A percentile compares a stretch with the other conserved stretches of the same genome.
These are phyloP conservation scores for Bombus sylvicola DNA, from an alignment of 1,140 invertebrate genomes.

Conservation along the genomic window DNA sequence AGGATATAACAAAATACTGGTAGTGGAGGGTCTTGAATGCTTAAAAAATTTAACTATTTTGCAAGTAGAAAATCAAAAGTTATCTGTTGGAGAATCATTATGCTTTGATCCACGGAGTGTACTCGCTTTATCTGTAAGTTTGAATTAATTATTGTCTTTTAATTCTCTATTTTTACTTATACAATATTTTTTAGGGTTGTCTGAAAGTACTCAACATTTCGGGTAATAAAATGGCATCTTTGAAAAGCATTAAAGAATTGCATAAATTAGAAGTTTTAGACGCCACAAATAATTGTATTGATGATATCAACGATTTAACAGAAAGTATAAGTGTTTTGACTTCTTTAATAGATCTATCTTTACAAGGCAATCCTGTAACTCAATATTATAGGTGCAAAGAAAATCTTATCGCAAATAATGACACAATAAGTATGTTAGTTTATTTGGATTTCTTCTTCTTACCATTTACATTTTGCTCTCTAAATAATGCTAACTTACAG, in stretches of 20 bases:
- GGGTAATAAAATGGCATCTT: constrained; percentile 80
- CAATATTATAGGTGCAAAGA: constrained; percentile 85
- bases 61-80: constrained; percentile 87
- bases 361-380: constrained; percentile 86
- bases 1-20: constrained; percentile 86
- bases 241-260: constrained; percentile 79
- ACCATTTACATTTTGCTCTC: background rate
- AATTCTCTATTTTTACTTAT: background rate
- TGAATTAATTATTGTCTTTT: background rate
- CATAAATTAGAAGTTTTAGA: constrained; percentile 78
- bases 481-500: constrained; percentile 63
- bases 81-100: constrained; percentile 83
- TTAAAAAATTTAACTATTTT: constrained; percentile 85
- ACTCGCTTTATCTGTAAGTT: constrained; percentile 84
- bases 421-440: constrained; percentile 82
- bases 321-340: constrained; percentile 82
- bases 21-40: constrained; percentile 87
- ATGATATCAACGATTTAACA: constrained; percentile 81
- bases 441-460: background rate
- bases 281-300: constrained; percentile 82
- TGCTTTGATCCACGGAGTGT: constrained; percentile 87
- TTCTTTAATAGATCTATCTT: constrained; percentile 82
- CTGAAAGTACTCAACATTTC: constrained; percentile 83
- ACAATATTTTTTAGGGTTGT: constrained; percentile 73
- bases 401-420: constrained; percentile 85